Evolutionary conservation across 2,888 invertebrate genomes (phyloP).

Genomic region (Frankliniella intonsa): DNA sequence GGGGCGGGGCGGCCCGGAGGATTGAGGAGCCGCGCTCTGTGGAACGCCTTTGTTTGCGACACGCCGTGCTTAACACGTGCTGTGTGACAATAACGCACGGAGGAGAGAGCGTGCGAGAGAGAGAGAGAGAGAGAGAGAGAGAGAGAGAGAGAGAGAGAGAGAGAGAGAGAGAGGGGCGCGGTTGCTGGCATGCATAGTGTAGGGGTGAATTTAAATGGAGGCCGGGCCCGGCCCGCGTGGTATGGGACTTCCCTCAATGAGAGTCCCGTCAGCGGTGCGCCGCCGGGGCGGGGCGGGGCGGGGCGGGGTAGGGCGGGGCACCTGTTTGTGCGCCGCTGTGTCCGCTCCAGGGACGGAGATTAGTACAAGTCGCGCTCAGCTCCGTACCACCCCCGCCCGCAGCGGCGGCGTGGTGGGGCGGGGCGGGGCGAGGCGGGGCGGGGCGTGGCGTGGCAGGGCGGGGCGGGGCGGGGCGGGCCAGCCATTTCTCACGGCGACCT

Average conservation of each 20-base stretch:
- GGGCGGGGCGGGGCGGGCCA: neutral
- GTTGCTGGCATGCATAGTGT: too few species aligned
- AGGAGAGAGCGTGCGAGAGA: too few species aligned
- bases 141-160: neutral
- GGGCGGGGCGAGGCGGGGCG: neutral
- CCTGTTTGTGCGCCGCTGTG: neutral
- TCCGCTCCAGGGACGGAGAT: neutral
- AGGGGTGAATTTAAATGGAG: too few species aligned
- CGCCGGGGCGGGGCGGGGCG: too few species aligned
- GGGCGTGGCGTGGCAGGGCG: too few species aligned
- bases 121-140: too few species aligned
- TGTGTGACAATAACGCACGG: neutral
- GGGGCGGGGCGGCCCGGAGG: neutral
- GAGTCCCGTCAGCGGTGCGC: too few species aligned
- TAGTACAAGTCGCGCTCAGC: neutral
- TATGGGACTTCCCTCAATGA: too few species aligned
- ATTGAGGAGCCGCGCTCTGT: neutral
- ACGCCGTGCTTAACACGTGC: constrained; percentile 3
- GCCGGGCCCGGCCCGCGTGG: too few species aligned
- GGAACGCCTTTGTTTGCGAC: neutral
- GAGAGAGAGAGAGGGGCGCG: neutral
- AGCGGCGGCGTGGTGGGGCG: neutral
- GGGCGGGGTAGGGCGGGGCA: neutral
- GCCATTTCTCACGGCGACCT: constrained; percentile 11
- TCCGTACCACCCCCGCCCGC: neutral